Percentiles rank a stretch among this genome's conserved stretches.
phyloP scores from a whole-genome alignment of 2,888 invertebrate species.

The Oegoconia quadripuncta region DNA sequence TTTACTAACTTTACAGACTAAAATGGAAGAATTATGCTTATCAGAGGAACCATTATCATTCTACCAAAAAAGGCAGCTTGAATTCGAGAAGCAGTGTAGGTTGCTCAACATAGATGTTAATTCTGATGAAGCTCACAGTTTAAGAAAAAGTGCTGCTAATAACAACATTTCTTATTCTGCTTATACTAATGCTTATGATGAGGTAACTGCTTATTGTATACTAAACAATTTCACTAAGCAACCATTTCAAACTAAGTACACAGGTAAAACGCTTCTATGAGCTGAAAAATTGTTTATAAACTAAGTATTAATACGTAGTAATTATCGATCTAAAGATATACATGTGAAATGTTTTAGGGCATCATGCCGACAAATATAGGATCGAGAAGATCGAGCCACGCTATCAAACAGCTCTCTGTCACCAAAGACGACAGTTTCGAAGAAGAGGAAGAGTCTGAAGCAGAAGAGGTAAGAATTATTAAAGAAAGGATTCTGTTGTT shows the following conservation, averaged over 20 bases:
- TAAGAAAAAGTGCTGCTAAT: slow-evolving; percentile 46
- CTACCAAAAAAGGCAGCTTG: slow-evolving; percentile 67
- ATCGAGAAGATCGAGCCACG: slow-evolving; percentile 74
- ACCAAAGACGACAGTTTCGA: slow-evolving; percentile 76
- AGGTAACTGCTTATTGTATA: slow-evolving; percentile 24
- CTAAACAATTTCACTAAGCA: background rate
- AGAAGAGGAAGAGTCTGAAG: slow-evolving; percentile 75
- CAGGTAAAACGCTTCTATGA: too few species aligned
- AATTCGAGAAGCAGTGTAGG: slow-evolving; percentile 72
- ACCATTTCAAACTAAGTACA: too few species aligned
- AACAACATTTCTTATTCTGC: slow-evolving; percentile 47
- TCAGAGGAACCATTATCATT: slow-evolving; percentile 68
- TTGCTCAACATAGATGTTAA: slow-evolving; percentile 62
- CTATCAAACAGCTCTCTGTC: slow-evolving; percentile 68
- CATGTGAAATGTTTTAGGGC: slow-evolving; percentile 48
- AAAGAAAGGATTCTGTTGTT: background rate
- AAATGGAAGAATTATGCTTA: slow-evolving; percentile 44
- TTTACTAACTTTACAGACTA: slow-evolving; percentile 59
- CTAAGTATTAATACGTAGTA: too few species aligned
- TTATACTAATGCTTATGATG: slow-evolving; percentile 40
- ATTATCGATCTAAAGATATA: slow-evolving; percentile 1
- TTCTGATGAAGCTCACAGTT: slow-evolving; percentile 56
- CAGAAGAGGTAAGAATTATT: slow-evolving; percentile 76
- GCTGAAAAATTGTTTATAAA: too few species aligned
- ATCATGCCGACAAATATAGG: slow-evolving; percentile 65